Base-by-base conservation (phyloP, 2,888 invertebrate genomes). In the Tetragnatha montana region DNA sequence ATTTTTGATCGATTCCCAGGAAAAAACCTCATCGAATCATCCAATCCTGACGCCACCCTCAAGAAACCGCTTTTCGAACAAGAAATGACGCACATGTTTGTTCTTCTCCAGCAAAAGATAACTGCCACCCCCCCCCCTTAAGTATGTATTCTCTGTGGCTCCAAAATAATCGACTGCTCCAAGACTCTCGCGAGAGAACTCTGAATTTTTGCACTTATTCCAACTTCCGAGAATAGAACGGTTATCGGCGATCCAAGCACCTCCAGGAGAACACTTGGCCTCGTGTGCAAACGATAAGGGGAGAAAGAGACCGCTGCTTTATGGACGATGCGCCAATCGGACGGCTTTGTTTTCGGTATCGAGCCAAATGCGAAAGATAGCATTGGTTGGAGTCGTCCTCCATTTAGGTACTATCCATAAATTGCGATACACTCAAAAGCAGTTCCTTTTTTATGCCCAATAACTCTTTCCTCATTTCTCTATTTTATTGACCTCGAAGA, bases 171-270 rank as follows among this genome's bases (percentile, higher is more conserved):
- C n/a, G 68, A 7, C 49, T 12, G 68, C 84, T 84, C 49, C 12
- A 50, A 69, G 35, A 22, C 81, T 21, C 81, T 81, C 73, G 71
- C 68, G 70, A 35, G 35, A 78, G 73, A 80, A 80, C 73, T 86
- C 35, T 6, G 73, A n/a, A 86, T 86, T 86, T 80, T 86, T 86
- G 86, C 71, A 51, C n/a, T 14, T 60, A 79, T 79, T 86, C 86
- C 86, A 86, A 73, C 12, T 17, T 17, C 85, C 73, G 73, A 60
- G 73, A 86, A 86, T 86, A 86, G 35, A 10, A 0, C 14, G 14
- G 60, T 78, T 78, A 17, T 22, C 17, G 14, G 51, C 14, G 22
- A 60, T 21, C 47, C 47, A 22, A 51, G 17, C 12, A 60, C 14
- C 60, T 78, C 60, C 22, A 21, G 47, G 19, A 51, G 35, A 22